phyloP scores from a whole-genome alignment of 1,140 invertebrate species.

The Drosophila kurseongensis region DNA sequence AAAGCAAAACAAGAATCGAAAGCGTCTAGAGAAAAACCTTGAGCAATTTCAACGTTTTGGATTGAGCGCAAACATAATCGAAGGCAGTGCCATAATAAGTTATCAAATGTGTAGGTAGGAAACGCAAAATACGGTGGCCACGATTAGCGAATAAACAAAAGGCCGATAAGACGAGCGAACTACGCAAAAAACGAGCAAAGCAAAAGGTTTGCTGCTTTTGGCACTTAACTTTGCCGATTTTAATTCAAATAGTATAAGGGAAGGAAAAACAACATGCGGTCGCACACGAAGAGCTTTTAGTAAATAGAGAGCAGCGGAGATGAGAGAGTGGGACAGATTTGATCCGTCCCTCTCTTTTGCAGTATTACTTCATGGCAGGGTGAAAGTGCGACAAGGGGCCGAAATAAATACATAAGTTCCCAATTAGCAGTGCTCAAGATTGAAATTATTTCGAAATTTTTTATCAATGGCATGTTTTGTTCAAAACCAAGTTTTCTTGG shows the following conservation, averaged over 20 bases:
- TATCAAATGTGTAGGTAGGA: conserved; percentile 50
- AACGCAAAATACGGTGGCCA: conserved; percentile 28
- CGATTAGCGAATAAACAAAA: conserved; percentile 49
- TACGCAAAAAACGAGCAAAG: conserved; percentile 31
- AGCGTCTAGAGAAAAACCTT: conserved; percentile 47
- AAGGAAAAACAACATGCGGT: conserved; percentile 49
- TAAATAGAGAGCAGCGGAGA: conserved; percentile 21
- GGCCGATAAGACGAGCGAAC: conserved; percentile 24
- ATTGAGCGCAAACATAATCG: conserved; percentile 21
- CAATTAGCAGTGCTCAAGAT: conserved; percentile 11
- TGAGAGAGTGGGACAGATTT: conserved; percentile 16
- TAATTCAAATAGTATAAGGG: conserved; percentile 33
- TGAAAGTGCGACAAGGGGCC: conserved; percentile 24
- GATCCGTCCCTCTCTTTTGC: conserved; percentile 13
- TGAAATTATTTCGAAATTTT: no score
- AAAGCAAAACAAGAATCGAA: conserved; percentile 66
- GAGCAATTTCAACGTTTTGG: conserved; percentile 27
- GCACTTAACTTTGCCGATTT: conserved; percentile 35
- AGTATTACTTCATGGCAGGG: conserved; percentile 64
- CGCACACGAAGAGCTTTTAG: conserved; percentile 36
- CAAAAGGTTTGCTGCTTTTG: conserved; percentile 47
- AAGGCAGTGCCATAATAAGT: conserved; percentile 54
- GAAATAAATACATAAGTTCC: conserved; percentile 10
- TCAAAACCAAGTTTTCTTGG: no score
- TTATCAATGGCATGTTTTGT: no score